Conservation (phyloP, 2,888 invertebrate genomes). For the Meliscaeva auricollis region DNA sequence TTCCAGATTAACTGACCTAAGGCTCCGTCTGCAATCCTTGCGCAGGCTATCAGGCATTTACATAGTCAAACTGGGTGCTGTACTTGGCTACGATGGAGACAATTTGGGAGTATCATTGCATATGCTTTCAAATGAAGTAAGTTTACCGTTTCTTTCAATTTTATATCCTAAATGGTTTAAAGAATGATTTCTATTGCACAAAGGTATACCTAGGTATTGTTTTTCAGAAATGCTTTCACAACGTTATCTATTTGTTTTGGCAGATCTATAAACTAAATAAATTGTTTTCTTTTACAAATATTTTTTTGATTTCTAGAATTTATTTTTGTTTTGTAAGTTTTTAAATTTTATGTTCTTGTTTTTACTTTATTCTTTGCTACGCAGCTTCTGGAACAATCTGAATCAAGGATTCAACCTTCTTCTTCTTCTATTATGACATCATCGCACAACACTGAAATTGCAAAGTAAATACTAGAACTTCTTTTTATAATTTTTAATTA, state of each 20-base stretch:
- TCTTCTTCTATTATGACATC: constrained; percentile 85
- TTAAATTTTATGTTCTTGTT: constrained; percentile 75
- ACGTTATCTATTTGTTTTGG: constrained; percentile 14
- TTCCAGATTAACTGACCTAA: constrained; percentile 90
- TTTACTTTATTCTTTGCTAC: constrained; percentile 85
- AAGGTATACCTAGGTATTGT: constrained; percentile 39
- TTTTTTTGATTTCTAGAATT: constrained; percentile 59
- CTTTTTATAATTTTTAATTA: constrained; percentile 80
- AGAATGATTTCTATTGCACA: constrained; percentile 73
- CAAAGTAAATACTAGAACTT: constrained; percentile 87
- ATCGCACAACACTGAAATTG: constrained; percentile 85
- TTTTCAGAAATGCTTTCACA: constrained; percentile 51
- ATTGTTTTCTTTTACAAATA: constrained; percentile 26
- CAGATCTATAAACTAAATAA: constrained; percentile 17
- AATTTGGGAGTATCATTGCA: constrained; percentile 85
- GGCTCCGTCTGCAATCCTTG: constrained; percentile 91
- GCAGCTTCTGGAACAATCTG: constrained; percentile 89
- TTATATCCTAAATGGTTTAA: constrained; percentile 68
- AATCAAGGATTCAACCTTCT: constrained; percentile 84
- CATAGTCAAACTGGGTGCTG: constrained; percentile 91
- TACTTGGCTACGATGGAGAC: constrained; percentile 89
- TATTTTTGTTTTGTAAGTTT: constrained; percentile 80
- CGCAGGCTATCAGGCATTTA: constrained; percentile 93
- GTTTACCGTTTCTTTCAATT: constrained; percentile 78
- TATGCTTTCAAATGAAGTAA: constrained; percentile 86